Conservation (phyloP, 1,140 invertebrate genomes). For the Bursaphelenchus mucronatus region DNA sequence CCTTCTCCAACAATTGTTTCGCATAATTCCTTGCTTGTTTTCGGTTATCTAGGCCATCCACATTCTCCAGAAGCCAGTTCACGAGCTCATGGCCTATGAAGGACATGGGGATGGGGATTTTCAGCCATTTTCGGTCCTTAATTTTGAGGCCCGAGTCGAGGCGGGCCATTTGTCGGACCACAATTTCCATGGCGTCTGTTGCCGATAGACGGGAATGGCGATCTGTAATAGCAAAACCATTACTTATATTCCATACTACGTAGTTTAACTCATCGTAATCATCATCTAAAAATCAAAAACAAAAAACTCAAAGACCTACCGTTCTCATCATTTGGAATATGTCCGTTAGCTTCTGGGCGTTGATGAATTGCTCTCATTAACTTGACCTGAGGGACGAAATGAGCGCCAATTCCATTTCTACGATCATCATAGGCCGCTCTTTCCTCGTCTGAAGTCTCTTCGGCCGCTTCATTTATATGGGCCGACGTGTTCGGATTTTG, state of each 20-base stretch:
- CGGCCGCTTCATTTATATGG: slow-evolving; percentile 21
- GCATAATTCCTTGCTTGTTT: slow-evolving; percentile 92
- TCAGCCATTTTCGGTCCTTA: slow-evolving; percentile 93
- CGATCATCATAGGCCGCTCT: slow-evolving; percentile 47
- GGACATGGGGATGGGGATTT: slow-evolving; percentile 96
- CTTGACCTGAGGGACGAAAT: slow-evolving; percentile 42
- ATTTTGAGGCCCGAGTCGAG: slow-evolving; percentile 93
- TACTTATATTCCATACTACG: background rate
- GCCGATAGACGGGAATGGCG: slow-evolving; percentile 61
- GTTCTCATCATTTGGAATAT: slow-evolving; percentile 36
- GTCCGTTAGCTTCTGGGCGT: background rate
- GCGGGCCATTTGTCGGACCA: slow-evolving; percentile 71
- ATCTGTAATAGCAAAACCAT: slow-evolving; percentile 67
- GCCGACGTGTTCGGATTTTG: background rate
- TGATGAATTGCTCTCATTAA: background rate
- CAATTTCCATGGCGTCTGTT: no score
- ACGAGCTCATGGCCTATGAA: slow-evolving; percentile 72
- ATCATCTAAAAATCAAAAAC: background rate
- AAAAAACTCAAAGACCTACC: slow-evolving; percentile 19
- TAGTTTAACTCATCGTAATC: background rate
- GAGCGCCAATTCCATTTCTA: slow-evolving; percentile 43
- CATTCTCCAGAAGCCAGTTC: slow-evolving; percentile 35
- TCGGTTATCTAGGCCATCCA: slow-evolving; percentile 72
- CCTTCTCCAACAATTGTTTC: slow-evolving; percentile 84
- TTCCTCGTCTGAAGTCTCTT: slow-evolving; percentile 55